Evolutionary conservation across 2,113 vertebrate species (phyloP).

Genomic region (Anhinga anhinga): DNA sequence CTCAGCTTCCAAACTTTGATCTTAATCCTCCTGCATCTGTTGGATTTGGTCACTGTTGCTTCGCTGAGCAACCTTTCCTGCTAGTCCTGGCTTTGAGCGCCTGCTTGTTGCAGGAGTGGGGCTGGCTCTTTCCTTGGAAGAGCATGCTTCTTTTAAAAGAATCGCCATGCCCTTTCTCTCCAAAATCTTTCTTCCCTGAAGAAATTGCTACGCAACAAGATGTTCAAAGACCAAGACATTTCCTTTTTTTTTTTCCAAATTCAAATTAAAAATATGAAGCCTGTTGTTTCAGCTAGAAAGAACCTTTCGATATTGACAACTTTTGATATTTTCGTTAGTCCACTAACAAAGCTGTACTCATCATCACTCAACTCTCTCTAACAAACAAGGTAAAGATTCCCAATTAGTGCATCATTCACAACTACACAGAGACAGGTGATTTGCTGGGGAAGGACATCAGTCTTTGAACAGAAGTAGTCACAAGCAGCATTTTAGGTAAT

Average conservation of each 20-base stretch:
- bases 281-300: background rate
- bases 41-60: background rate
- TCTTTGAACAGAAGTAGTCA: background rate
- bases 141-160: background rate
- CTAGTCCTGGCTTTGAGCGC: background rate
- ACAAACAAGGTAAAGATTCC: background rate
- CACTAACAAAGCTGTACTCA: background rate
- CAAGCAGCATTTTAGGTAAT: background rate
- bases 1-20: background rate
- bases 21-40: rapidly evolving
- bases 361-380: background rate
- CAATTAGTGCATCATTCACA: background rate
- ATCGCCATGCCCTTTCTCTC: background rate
- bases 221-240: background rate
- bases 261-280: background rate
- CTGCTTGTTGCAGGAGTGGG: rapidly evolving
- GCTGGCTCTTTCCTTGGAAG: background rate
- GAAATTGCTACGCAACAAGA: background rate
- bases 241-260: background rate
- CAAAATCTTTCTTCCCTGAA: background rate
- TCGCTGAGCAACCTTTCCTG: background rate
- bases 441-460: background rate
- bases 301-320: rapidly evolving
- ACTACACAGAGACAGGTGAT: background rate
- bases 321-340: background rate